Conservation (phyloP, 1,140 invertebrate species). For the Eupeodes corollae region DNA sequence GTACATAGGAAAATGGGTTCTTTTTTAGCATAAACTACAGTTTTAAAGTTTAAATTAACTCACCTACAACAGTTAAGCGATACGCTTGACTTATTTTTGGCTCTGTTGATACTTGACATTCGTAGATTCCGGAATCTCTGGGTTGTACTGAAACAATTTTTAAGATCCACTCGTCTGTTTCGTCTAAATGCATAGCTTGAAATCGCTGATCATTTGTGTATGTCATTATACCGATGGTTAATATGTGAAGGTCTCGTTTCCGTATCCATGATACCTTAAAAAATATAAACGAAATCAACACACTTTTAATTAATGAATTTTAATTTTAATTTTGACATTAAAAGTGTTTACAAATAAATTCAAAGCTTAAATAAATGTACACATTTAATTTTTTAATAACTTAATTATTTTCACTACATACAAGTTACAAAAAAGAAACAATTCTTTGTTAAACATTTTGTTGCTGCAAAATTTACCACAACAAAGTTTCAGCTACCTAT, state of each 20-base stretch:
- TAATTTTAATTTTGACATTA: too few species aligned
- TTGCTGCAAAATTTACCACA: too few species aligned
- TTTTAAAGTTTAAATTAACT: conserved; percentile 25
- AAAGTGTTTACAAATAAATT: too few species aligned
- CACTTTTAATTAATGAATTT: too few species aligned
- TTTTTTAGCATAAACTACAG: too few species aligned
- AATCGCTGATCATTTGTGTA: conserved; percentile 69
- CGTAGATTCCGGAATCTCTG: conserved; percentile 62
- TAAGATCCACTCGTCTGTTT: conserved; percentile 76
- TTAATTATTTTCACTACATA: too few species aligned
- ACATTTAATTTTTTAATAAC: too few species aligned
- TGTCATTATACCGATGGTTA: conserved; percentile 61
- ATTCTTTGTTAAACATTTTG: too few species aligned
- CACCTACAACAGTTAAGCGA: conserved; percentile 69
- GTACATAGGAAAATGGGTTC: too few species aligned
- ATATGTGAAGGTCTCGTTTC: conserved; percentile 60
- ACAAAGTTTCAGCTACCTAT: too few species aligned
- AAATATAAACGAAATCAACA: neutral
- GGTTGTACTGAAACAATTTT: conserved; percentile 69
- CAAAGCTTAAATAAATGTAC: too few species aligned
- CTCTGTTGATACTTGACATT: conserved; percentile 79
- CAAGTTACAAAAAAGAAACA: too few species aligned
- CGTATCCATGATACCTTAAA: conserved; percentile 63
- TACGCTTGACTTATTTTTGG: conserved; percentile 74
- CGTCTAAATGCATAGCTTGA: conserved; percentile 64